These are phyloP conservation scores for Nerophis ophidion DNA, from an alignment of 2,113 vertebrate genomes.

Conservation along the genomic window DNA sequence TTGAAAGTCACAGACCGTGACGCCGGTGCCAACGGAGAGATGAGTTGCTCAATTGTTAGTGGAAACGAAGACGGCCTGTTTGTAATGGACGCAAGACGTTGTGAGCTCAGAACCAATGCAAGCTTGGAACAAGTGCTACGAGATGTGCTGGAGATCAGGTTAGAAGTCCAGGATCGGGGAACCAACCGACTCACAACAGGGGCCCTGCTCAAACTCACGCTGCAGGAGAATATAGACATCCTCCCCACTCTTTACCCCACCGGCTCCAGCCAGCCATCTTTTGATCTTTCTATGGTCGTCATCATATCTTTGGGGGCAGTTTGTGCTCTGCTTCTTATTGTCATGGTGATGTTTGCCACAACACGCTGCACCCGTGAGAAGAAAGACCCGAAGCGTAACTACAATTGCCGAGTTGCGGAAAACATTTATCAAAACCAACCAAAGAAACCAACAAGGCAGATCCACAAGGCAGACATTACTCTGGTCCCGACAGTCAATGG, in stretches of 20 bases:
- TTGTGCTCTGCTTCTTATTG: conserved; percentile 83
- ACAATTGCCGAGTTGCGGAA: conserved; percentile 92
- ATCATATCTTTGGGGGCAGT: conserved; percentile 92
- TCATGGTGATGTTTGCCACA: conserved; percentile 93
- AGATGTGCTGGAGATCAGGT: conserved; percentile 79
- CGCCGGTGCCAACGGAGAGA: conserved; percentile 86
- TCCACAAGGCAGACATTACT: conserved; percentile 96
- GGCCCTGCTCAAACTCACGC: conserved; percentile 76
- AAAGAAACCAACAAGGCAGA: conserved; percentile 91
- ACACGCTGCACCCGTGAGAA: conserved; percentile 87
- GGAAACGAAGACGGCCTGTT: conserved; percentile 87
- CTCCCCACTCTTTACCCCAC: conserved; percentile 76
- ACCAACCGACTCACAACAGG: conserved; percentile 77
- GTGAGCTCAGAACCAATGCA: conserved; percentile 86
- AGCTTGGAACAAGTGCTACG: conserved; percentile 76
- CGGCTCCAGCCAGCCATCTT: conserved; percentile 70
- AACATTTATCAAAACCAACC: conserved; percentile 96
- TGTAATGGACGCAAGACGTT: conserved; percentile 82
- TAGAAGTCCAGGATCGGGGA: conserved; percentile 89
- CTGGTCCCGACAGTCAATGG: conserved; percentile 89
- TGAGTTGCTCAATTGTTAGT: conserved; percentile 81
- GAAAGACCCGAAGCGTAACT: conserved; percentile 87
- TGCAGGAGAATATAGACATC: conserved; percentile 77
- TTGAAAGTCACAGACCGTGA: conserved; percentile 87
- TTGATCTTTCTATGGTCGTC: conserved; percentile 90